phyloP scores from a whole-genome alignment of 2,113 vertebrate genomes.

The Grantiella picta region DNA sequence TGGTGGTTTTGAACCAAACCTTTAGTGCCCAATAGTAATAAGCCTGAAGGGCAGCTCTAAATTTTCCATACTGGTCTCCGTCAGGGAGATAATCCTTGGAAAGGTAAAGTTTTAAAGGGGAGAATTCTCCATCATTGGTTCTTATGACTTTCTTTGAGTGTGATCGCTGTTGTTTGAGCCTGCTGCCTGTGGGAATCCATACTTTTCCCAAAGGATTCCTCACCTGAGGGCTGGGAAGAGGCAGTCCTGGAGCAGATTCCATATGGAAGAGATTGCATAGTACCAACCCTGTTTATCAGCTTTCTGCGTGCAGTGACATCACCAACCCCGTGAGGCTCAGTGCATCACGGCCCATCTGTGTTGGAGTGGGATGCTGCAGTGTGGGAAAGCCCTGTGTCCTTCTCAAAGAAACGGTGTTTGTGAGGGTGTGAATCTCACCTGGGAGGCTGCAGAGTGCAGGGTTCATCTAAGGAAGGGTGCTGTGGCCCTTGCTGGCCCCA shows the following conservation, averaged over 20 bases:
- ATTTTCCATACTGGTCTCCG: background rate
- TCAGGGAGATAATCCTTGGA: background rate
- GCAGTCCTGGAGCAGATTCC: background rate
- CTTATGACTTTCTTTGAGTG: background rate
- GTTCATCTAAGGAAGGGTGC: accelerated
- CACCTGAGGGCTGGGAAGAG: background rate
- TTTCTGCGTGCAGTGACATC: background rate
- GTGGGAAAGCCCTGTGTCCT: background rate
- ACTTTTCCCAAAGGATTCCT: background rate
- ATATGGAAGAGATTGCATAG: background rate
- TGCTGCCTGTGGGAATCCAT: accelerated
- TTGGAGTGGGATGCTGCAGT: background rate
- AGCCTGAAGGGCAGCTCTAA: background rate
- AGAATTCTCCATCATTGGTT: background rate
- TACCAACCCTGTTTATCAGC: background rate
- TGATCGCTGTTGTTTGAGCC: background rate
- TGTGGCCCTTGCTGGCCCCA: background rate
- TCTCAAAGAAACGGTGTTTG: accelerated
- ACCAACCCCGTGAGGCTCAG: accelerated
- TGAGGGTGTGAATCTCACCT: background rate
- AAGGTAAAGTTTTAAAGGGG: background rate
- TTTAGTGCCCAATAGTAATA: background rate
- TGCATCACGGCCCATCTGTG: accelerated
- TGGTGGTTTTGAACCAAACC: background rate
- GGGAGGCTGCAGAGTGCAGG: background rate